Evolutionary conservation across 92 coral and sea anemone species (phyloP).

Genomic region (Blastomussa wellsi): DNA sequence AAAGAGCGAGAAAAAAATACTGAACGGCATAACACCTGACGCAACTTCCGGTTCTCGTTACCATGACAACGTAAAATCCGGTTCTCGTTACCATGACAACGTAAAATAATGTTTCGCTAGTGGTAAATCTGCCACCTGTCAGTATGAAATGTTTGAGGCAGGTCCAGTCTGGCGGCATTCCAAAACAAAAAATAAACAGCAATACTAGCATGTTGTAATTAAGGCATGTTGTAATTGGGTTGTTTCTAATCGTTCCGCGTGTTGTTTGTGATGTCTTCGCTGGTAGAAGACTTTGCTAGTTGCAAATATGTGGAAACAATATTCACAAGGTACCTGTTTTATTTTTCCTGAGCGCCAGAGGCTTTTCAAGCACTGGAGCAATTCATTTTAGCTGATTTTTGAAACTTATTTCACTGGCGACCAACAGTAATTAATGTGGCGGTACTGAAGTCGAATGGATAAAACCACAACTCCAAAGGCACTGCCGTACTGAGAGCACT

Average conservation of each 20-base stretch:
- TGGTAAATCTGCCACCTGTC: not conserved
- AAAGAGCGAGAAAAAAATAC: not conserved
- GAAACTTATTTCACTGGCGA: too few species aligned
- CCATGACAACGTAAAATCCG: conserved; percentile 22
- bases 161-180: not conserved
- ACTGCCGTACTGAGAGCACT: too few species aligned
- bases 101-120: not conserved
- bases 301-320: too few species aligned
- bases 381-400: too few species aligned
- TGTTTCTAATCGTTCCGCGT: not conserved
- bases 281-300: too few species aligned
- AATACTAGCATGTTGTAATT: not conserved
- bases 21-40: not conserved
- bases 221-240: not conserved
- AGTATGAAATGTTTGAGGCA: not conserved
- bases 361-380: too few species aligned
- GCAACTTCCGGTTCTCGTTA: conserved; percentile 10
- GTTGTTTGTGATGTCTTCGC: not conserved
- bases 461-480: too few species aligned
- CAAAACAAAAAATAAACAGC: not conserved
- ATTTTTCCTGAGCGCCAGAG: too few species aligned
- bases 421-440: too few species aligned
- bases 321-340: too few species aligned
- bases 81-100: conserved; percentile 26
- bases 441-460: too few species aligned